Evolutionary conservation across 2,797 vertebrate species (phyloP).

Genomic region (Eospalax fontanierii): DNA sequence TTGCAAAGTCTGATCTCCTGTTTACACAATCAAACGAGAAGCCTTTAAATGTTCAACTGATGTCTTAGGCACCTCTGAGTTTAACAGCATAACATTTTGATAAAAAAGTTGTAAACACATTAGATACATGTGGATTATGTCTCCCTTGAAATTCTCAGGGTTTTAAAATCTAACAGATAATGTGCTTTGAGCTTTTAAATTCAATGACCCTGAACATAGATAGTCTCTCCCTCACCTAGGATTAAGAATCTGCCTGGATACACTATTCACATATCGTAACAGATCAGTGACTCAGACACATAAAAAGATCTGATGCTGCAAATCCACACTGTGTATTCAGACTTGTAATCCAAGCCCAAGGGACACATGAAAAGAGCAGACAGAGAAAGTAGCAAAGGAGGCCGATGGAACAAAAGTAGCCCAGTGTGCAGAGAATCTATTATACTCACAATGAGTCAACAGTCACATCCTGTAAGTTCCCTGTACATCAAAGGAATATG

Average conservation of each 20-base stretch:
- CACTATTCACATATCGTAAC: not conserved
- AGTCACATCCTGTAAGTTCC: conserved; percentile 37
- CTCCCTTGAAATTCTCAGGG: conserved; percentile 73
- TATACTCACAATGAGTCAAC: not conserved
- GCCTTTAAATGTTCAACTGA: conserved; percentile 45
- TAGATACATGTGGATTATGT: conserved; percentile 70
- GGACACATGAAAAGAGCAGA: conserved; percentile 40
- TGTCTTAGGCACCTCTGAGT: conserved; percentile 14
- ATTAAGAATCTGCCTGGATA: conserved; percentile 59
- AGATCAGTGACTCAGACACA: conserved; percentile 26
- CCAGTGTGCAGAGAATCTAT: not conserved
- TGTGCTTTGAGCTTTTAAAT: conserved; percentile 68
- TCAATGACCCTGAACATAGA: conserved; percentile 56
- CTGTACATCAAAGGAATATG: conserved; percentile 11
- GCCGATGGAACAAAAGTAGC: conserved; percentile 45
- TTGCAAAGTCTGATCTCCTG: conserved; percentile 28
- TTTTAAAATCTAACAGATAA: conserved; percentile 72
- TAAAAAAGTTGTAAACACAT: conserved; percentile 76
- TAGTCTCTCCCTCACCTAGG: conserved; percentile 48
- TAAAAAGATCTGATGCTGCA: conserved; percentile 39
- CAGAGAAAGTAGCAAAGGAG: conserved; percentile 28
- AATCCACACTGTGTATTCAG: conserved; percentile 31
- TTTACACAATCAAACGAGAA: conserved; percentile 59
- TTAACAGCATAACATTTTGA: conserved; percentile 73
- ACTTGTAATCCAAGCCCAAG: conserved; percentile 64